Conservation (phyloP, 2,888 invertebrate genomes). For the Hirudinaria manillensis region DNA sequence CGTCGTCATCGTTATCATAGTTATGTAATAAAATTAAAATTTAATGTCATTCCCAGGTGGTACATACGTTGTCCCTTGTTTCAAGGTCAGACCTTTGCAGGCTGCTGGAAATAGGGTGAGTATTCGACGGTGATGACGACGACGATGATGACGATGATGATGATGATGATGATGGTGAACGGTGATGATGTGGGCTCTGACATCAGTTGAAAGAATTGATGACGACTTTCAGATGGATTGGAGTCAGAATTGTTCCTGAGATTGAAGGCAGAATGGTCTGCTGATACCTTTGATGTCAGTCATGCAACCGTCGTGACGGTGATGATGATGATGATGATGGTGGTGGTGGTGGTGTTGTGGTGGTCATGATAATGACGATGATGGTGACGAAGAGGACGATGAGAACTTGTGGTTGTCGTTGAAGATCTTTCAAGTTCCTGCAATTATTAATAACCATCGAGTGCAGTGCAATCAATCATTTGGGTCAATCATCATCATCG, state of each 20-base stretch:
- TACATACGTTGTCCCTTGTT: not conserved
- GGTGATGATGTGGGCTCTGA: not conserved
- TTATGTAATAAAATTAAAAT: not conserved
- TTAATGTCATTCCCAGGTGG: not conserved
- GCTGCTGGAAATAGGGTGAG: conserved; percentile 2
- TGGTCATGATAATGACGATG: not conserved
- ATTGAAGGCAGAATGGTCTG: not conserved
- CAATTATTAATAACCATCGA: too few relatives aligned
- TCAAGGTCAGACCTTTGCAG: not conserved
- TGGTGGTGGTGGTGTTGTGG: conserved; percentile 29
- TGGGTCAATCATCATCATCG: not conserved
- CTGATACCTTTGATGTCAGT: not conserved
- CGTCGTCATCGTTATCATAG: not conserved
- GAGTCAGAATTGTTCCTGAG: not conserved
- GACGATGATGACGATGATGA: conserved; percentile 33
- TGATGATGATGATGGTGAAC: conserved; percentile 33
- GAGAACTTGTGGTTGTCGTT: too few relatives aligned
- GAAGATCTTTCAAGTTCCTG: too few relatives aligned
- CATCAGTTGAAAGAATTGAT: too few relatives aligned
- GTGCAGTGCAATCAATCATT: too few relatives aligned
- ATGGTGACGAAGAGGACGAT: conserved; percentile 11
- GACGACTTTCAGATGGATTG: too few relatives aligned
- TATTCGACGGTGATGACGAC: conserved; percentile 30
- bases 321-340: conserved; percentile 33
- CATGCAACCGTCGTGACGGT: conserved; percentile 15